These are phyloP conservation scores for Poecilia wingei DNA, from an alignment of 2,797 vertebrate genomes.

Conservation along the genomic window DNA sequence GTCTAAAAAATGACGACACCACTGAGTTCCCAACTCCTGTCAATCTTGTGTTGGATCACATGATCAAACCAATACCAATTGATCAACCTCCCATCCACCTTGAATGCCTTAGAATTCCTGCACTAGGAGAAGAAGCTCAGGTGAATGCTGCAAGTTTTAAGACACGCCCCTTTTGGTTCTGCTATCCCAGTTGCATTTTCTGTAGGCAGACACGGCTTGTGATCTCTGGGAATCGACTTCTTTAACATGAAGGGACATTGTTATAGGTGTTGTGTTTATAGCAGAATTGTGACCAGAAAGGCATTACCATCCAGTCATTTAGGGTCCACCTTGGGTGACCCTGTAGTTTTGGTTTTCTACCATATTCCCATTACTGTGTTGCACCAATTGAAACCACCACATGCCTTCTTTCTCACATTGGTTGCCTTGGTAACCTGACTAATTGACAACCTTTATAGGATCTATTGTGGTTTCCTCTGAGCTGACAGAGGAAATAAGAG, in stretches of 20 bases:
- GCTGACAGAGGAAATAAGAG: slow-evolving; percentile 28
- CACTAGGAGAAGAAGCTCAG: not conserved
- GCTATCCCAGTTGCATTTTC: not conserved
- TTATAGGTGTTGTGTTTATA: not conserved
- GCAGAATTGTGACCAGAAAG: not conserved
- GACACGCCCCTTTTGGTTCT: not conserved
- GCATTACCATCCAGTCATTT: not conserved
- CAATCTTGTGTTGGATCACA: no score
- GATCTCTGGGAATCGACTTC: not conserved
- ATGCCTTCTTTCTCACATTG: slow-evolving; percentile 18
- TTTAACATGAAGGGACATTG: not conserved
- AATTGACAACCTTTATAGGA: slow-evolving; percentile 42
- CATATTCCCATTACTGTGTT: not conserved
- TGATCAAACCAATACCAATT: no score
- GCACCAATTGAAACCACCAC: slow-evolving; percentile 1
- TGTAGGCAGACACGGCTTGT: not conserved
- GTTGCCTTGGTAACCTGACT: slow-evolving; percentile 43
- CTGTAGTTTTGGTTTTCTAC: not conserved
- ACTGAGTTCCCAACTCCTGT: no score
- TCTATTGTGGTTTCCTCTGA: slow-evolving; percentile 9
- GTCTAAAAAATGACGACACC: no score
- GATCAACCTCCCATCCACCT: no score
- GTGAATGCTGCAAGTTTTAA: not conserved
- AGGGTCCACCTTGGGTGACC: not conserved
- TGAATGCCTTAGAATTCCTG: no score